phyloP scores from a whole-genome alignment of 2,888 invertebrate species.

The Onchidella celtica region DNA sequence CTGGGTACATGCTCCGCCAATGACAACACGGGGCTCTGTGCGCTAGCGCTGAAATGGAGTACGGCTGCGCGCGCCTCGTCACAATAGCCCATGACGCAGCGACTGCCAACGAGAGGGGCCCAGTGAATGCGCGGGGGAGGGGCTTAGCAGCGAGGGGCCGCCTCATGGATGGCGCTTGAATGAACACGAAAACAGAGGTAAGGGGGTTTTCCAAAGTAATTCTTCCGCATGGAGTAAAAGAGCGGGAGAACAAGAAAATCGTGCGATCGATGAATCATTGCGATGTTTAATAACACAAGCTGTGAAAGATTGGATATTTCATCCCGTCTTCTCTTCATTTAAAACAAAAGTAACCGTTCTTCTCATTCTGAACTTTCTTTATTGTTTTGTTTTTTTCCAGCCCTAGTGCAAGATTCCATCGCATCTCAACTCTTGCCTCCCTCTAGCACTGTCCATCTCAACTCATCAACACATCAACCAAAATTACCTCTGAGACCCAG shows the following conservation, averaged over 20 bases:
- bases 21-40: slow-evolving; percentile 22
- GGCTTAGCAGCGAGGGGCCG: slow-evolving; percentile 4
- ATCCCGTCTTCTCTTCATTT: slow-evolving; percentile 1
- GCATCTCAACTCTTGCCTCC: background rate
- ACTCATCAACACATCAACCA: background rate
- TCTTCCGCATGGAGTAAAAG: slow-evolving; percentile 24
- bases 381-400: background rate
- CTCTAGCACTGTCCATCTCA: background rate
- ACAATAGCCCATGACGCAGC: slow-evolving; percentile 18
- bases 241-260: slow-evolving; percentile 4
- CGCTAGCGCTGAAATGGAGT: background rate
- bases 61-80: slow-evolving; percentile 22
- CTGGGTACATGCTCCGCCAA: slow-evolving; percentile 31
- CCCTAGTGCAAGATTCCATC: background rate
- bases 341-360: slow-evolving; percentile 36
- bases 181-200: slow-evolving; percentile 17
- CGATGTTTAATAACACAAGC: background rate
- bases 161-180: slow-evolving; percentile 14
- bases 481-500: background rate
- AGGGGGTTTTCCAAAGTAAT: slow-evolving; percentile 27
- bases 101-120: background rate
- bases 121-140: slow-evolving; percentile 25
- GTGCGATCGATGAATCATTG: slow-evolving; percentile 35
- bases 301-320: background rate
- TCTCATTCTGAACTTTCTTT: too few species aligned